Evolutionary conservation across 2,888 invertebrate genomes (phyloP), one percentile per base, ranked within the genome.

Genomic region (Hoplodrina ambigua): DNA sequence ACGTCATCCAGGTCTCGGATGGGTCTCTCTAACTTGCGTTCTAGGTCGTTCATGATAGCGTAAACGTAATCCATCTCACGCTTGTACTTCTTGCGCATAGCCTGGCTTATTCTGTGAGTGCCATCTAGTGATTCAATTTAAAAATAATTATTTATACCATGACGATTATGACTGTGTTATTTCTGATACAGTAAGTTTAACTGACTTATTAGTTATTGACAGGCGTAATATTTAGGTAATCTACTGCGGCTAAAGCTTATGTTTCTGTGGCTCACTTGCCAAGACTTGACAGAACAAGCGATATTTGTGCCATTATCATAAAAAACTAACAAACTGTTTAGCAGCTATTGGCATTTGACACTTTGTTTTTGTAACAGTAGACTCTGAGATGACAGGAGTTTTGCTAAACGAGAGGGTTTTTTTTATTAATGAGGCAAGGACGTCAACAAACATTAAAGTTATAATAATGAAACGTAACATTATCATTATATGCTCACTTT

Each of bases 1-100:
- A 99, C 99, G 88, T 99, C 99, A 89, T 99, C 99, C 75, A 99
- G 96, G 91, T 99, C 99, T 62, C 98, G 96, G 80, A 99, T 98
- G 17, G 98, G 98, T 61, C 98, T 96, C 86, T 98, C 98, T 65
- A 99, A 93, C 90, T 98, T 98, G 58, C 98, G 97, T 87, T 98
- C 98, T 96, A 99, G 97, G 91, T 99, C 99, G 84, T 97, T 98
- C 93, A 99, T 98, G 41, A 99, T 98, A 0, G 98, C 98, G 87
- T 99, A 98, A 15, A 98, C 98, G 86, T 98, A 98, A 89, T 98
- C 98, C 98, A 98, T 98, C 94, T 99, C 98, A 30, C 98, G 97
- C 86, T 98, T 97, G 89, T 98, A 98, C 87, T 98, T 98, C 88
- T 98, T 98, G 85, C 98, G 98, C 97, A 98, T 97, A 37, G 98